Evolutionary conservation across 2,797 vertebrate species (phyloP).

Genomic region (Sebastes jordani): DNA sequence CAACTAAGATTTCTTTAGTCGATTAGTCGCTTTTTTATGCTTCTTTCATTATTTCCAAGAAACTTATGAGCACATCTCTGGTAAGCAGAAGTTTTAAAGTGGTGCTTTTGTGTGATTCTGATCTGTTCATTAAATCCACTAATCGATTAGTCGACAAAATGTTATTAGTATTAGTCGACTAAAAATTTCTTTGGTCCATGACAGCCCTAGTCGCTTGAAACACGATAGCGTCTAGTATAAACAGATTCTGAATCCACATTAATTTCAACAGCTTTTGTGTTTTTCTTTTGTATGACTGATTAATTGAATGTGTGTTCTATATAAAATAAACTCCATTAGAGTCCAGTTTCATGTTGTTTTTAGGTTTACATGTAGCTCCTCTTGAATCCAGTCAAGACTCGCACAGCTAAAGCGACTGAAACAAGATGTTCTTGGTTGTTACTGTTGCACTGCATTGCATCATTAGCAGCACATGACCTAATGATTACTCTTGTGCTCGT

Average conservation of each 20-base stretch:
- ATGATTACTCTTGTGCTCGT: conserved; percentile 22
- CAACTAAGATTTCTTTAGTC: too few species aligned
- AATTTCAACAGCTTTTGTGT: background rate
- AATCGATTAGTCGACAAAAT: too few species aligned
- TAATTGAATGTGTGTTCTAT: background rate
- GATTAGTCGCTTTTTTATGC: too few species aligned
- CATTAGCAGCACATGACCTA: conserved; percentile 48
- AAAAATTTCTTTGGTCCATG: too few species aligned
- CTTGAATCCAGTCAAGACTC: background rate
- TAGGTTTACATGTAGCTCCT: background rate
- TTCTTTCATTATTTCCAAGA: too few species aligned
- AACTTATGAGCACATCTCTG: too few species aligned
- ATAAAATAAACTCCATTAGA: background rate
- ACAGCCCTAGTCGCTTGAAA: background rate
- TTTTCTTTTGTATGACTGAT: background rate
- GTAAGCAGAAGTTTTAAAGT: too few species aligned
- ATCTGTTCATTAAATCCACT: too few species aligned
- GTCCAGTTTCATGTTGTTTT: background rate
- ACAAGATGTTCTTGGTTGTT: conserved; percentile 35
- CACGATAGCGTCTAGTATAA: background rate
- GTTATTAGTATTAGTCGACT: too few species aligned
- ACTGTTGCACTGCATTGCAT: conserved; percentile 57
- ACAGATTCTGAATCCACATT: background rate
- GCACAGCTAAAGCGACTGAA: conserved; percentile 2
- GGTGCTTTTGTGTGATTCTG: background rate